A percentile compares a stretch with the other conserved stretches of the same genome.
Conservation (phyloP, 1,140 invertebrate genomes). For the Pseudomyrmex sp. region DNA sequence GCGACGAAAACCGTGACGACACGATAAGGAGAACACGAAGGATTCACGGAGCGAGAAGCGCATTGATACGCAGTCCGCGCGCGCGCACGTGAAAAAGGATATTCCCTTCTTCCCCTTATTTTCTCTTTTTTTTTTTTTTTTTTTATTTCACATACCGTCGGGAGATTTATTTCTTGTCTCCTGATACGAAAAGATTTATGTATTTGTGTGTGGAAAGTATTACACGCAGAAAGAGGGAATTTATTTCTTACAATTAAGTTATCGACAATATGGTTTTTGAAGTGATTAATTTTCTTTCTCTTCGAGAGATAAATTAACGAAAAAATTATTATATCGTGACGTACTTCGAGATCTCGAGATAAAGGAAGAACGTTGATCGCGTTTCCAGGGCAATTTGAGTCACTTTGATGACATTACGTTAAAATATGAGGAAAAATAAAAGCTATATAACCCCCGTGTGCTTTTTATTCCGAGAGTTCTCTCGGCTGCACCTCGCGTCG, state of each 20-base stretch:
- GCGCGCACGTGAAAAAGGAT: neutral
- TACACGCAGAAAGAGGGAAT: too few species aligned
- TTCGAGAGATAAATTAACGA: too few species aligned
- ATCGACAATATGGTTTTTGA: too few species aligned
- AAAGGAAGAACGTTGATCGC: too few species aligned
- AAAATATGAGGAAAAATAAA: neutral
- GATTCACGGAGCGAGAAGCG: neutral
- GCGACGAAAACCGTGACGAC: neutral
- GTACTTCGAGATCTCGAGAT: too few species aligned
- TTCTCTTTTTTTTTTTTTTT: constrained; percentile 7
- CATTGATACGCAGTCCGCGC: neutral
- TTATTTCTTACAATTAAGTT: too few species aligned
- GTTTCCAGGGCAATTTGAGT: too few species aligned
- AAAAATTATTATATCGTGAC: too few species aligned
- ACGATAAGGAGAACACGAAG: neutral
- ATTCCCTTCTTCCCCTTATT: neutral
- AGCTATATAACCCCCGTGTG: neutral
- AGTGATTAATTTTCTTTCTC: too few species aligned
- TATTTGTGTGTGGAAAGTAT: too few species aligned
- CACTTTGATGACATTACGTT: too few species aligned
- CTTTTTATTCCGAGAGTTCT: constrained; percentile 20
- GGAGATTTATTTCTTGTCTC: neutral
- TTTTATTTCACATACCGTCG: neutral
- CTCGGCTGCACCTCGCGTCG: neutral
- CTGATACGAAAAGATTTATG: neutral